These are phyloP conservation scores for Oscheius sp. DNA, from an alignment of 1,140 invertebrate species.

Conservation along the genomic window DNA sequence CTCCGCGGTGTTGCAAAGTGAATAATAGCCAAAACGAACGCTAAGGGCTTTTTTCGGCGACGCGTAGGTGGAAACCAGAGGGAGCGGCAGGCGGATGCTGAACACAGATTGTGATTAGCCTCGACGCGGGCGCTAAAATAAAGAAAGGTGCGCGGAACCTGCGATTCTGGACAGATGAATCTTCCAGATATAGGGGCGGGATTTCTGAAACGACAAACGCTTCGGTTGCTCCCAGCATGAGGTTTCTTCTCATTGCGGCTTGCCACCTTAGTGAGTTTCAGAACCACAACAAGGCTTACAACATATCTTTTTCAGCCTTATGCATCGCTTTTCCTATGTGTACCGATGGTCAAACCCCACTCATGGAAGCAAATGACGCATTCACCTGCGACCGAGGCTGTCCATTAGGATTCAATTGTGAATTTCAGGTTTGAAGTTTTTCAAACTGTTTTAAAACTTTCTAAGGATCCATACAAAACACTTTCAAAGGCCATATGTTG, in stretches of 20 bases:
- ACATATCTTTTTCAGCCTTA: background rate
- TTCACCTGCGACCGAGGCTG: background rate
- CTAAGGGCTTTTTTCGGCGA: background rate
- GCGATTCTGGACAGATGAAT: slow-evolving; percentile 8
- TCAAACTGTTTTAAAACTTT: background rate
- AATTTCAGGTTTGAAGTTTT: slow-evolving; percentile 3
- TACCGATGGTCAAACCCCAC: background rate
- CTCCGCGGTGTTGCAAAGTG: too few species aligned
- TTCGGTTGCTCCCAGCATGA: background rate
- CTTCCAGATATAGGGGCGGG: slow-evolving; percentile 4
- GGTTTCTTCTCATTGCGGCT: background rate
- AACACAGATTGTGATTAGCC: slow-evolving; percentile 10
- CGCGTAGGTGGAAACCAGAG: slow-evolving; percentile 10
- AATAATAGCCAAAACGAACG: too few species aligned
- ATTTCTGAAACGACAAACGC: background rate
- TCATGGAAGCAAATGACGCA: background rate
- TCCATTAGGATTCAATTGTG: background rate
- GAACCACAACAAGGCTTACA: background rate
- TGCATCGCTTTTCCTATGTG: background rate
- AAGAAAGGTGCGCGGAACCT: slow-evolving; percentile 6
- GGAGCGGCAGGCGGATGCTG: slow-evolving; percentile 3
- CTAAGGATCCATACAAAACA: background rate
- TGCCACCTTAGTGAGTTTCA: background rate
- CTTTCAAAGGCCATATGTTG: background rate
- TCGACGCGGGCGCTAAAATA: slow-evolving; percentile 8